Evolutionary conservation across 1,140 invertebrate species (phyloP).

Genomic region (Brachionus rotundiformis): DNA sequence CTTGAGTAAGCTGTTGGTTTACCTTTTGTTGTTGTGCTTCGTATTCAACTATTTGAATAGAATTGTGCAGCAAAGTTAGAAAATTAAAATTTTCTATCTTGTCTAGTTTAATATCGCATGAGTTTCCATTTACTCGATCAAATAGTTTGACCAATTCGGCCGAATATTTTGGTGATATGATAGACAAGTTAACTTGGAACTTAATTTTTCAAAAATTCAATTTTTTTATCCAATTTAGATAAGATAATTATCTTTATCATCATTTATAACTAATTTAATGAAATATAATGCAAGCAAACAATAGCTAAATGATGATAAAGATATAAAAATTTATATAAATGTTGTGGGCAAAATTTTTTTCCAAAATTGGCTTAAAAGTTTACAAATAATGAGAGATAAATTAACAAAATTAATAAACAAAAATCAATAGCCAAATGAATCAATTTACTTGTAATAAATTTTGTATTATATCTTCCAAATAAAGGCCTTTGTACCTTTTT

Average conservation of each 20-base stretch:
- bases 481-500: background rate
- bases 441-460: constrained; percentile 5
- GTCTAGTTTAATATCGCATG: constrained; percentile 14
- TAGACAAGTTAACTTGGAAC: constrained; percentile 37
- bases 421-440: too few species aligned
- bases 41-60: constrained; percentile 19
- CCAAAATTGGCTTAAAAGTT: too few species aligned
- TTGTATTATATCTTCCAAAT: constrained; percentile 37
- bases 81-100: constrained; percentile 2
- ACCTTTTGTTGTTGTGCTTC: background rate
- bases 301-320: too few species aligned
- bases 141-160: background rate
- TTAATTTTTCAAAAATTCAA: background rate
- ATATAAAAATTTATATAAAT: too few species aligned
- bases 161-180: constrained; percentile 31
- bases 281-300: too few species aligned
- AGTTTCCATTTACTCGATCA: background rate
- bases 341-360: too few species aligned
- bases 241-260: too few species aligned
- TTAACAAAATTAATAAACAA: too few species aligned
- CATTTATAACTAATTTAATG: too few species aligned
- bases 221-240: background rate
- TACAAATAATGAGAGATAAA: background rate
- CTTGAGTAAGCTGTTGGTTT: background rate
- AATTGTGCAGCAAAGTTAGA: constrained; percentile 3